Percentiles rank a stretch among this genome's conserved stretches.
phyloP scores from a whole-genome alignment of 2,888 invertebrate genomes.

The Drosophila planitibia region DNA sequence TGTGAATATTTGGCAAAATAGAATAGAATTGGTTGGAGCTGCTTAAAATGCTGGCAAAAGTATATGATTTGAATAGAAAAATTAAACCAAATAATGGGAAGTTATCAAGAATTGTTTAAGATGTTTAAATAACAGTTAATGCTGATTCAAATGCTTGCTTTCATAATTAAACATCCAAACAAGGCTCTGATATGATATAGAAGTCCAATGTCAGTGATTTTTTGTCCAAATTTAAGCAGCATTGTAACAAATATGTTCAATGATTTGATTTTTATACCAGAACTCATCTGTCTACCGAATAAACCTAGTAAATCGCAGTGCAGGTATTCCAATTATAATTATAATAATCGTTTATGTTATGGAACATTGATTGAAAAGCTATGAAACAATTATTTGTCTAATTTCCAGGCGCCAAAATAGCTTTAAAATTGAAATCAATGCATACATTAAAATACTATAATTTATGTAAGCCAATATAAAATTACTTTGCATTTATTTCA shows the following conservation, averaged over 20 bases:
- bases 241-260: too few species aligned
- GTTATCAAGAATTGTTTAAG: neutral
- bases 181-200: too few species aligned
- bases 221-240: neutral
- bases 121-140: neutral
- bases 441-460: neutral
- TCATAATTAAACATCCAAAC: neutral
- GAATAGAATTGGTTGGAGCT: neutral
- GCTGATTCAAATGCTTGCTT: neutral
- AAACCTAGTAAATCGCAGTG: too few species aligned
- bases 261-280: too few species aligned
- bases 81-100: rapidly evolving
- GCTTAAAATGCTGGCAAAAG: neutral
- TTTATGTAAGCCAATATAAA: neutral
- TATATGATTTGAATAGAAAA: rapidly evolving
- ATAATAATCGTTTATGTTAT: too few species aligned
- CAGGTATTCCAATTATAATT: too few species aligned
- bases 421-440: neutral
- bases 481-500: neutral
- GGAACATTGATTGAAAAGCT: too few species aligned
- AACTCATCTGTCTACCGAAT: too few species aligned
- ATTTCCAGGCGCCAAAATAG: neutral
- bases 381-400: neutral
- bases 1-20: neutral
- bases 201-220: neutral